phyloP scores from a whole-genome alignment of 92 coral and sea anemone genomes.

The Palythoa grandis region DNA sequence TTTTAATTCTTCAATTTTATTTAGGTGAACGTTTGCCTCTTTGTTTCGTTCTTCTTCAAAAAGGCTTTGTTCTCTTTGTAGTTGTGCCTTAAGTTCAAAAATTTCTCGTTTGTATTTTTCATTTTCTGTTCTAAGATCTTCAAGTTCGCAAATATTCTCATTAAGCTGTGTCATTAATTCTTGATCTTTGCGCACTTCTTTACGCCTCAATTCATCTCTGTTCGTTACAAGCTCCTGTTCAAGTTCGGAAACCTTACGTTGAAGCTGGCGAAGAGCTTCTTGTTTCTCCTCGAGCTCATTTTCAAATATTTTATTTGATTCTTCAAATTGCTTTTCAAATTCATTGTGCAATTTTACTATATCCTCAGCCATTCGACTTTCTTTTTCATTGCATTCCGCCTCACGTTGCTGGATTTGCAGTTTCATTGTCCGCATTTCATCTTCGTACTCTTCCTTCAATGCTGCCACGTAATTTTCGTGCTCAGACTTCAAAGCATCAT shows the following conservation, averaged over 20 bases:
- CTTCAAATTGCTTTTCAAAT: slow-evolving; percentile 67
- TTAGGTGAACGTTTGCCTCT: slow-evolving; percentile 40
- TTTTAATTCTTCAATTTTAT: slow-evolving; percentile 72
- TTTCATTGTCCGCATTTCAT: slow-evolving; percentile 58
- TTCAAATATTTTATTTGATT: slow-evolving; percentile 57
- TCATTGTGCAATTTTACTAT: slow-evolving; percentile 68
- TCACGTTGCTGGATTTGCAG: slow-evolving; percentile 58
- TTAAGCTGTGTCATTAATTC: slow-evolving; percentile 32
- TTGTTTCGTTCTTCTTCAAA: slow-evolving; percentile 57
- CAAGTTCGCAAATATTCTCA: slow-evolving; percentile 52
- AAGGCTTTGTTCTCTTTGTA: slow-evolving; percentile 50
- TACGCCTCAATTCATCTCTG: background rate
- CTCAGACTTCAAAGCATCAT: slow-evolving; percentile 44
- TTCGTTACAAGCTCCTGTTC: slow-evolving; percentile 27
- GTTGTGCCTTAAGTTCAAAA: slow-evolving; percentile 45
- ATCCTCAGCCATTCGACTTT: slow-evolving; percentile 64
- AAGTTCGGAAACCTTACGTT: slow-evolving; percentile 19
- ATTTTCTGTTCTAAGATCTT: slow-evolving; percentile 28
- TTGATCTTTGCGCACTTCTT: background rate
- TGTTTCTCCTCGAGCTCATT: slow-evolving; percentile 48
- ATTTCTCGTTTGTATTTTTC: slow-evolving; percentile 45
- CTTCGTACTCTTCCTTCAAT: slow-evolving; percentile 73
- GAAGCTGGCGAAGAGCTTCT: slow-evolving; percentile 31
- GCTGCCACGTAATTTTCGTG: slow-evolving; percentile 59
- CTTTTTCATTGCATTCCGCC: slow-evolving; percentile 46